phyloP scores from a whole-genome alignment of 2,797 vertebrate genomes.

The Melanogrammus aeglefinus region DNA sequence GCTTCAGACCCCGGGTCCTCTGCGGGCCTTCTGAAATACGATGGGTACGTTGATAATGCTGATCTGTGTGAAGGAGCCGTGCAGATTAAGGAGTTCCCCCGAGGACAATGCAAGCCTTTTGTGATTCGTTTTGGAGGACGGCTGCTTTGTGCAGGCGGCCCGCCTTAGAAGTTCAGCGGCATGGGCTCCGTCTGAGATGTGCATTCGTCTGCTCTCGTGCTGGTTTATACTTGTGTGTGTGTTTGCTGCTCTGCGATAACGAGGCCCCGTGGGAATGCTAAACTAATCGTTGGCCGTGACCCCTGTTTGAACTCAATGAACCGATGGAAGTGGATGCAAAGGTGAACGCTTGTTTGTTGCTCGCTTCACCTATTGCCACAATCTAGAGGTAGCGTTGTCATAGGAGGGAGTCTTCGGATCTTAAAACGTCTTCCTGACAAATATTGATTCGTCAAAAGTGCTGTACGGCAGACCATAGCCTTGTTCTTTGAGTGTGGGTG shows the following conservation, averaged over 20 bases:
- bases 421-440: neutral
- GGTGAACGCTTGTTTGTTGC: neutral
- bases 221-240: neutral
- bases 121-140: neutral
- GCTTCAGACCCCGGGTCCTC: neutral
- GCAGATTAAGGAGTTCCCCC: neutral
- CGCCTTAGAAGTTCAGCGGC: neutral
- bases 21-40: neutral
- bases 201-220: neutral
- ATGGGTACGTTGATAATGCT: neutral
- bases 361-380: neutral
- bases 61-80: neutral
- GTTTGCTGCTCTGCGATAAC: neutral
- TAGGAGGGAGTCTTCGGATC: neutral
- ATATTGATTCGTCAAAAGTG: neutral
- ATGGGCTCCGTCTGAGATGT: neutral
- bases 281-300: neutral
- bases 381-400: neutral
- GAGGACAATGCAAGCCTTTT: neutral
- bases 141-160: too few species aligned
- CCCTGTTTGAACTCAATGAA: neutral
- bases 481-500: neutral
- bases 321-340: neutral
- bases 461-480: neutral
- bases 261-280: neutral